Evolutionary conservation across 2,888 invertebrate genomes (phyloP).

Genomic region (Amphipoea oculea): DNA sequence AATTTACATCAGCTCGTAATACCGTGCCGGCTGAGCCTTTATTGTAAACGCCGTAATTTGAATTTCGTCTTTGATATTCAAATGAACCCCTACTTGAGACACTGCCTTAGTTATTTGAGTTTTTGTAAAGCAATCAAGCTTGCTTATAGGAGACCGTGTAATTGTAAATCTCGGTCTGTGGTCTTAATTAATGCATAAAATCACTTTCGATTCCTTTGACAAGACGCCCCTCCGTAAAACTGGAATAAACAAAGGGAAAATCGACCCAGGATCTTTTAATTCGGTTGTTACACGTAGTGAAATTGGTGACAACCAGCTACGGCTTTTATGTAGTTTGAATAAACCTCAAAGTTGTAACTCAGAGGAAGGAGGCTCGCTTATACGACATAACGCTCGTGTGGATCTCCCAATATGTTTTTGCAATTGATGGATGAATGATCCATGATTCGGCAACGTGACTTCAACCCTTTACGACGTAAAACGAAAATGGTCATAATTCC

Average conservation of each 20-base stretch:
- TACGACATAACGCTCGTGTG: slow-evolving; percentile 39
- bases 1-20: slow-evolving; percentile 90
- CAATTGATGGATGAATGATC: slow-evolving; percentile 68
- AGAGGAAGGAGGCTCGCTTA: slow-evolving; percentile 27
- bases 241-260: slow-evolving; percentile 78
- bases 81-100: slow-evolving; percentile 90
- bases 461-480: slow-evolving; percentile 61
- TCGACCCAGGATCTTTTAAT: slow-evolving; percentile 70
- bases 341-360: slow-evolving; percentile 47
- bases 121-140: slow-evolving; percentile 91
- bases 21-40: slow-evolving; percentile 88
- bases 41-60: slow-evolving; percentile 90
- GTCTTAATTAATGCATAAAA: slow-evolving; percentile 89
- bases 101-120: slow-evolving; percentile 90
- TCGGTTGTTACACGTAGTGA: slow-evolving; percentile 66
- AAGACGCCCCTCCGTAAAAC: slow-evolving; percentile 76
- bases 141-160: slow-evolving; percentile 89
- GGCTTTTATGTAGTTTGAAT: slow-evolving; percentile 56
- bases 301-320: slow-evolving; percentile 45
- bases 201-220: slow-evolving; percentile 83
- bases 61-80: slow-evolving; percentile 91
- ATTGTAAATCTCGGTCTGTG: slow-evolving; percentile 89
- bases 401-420: slow-evolving; percentile 60
- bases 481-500: slow-evolving; percentile 64
- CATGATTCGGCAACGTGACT: slow-evolving; percentile 64